A percentile compares a stretch with the other conserved stretches of the same genome.
Conservation (phyloP, 2,888 invertebrate species). For the Thysanoteuthis rhombus region DNA sequence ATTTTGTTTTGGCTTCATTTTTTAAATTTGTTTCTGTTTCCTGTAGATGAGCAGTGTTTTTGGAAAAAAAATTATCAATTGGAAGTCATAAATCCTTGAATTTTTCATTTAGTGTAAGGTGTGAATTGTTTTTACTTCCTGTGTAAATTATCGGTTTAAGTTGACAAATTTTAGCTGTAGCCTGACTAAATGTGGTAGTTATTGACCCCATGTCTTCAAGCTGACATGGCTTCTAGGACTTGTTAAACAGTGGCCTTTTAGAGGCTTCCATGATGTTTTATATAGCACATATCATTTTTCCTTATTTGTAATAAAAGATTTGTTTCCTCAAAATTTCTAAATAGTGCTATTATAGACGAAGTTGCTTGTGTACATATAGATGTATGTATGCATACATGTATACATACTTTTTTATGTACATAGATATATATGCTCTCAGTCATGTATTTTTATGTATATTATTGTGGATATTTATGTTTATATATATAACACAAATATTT, state of each 20-base stretch:
- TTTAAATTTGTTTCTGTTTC: not conserved
- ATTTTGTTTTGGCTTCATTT: not conserved
- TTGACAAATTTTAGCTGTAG: not conserved
- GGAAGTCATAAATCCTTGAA: too few species aligned
- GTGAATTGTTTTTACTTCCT: not conserved
- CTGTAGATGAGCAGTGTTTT: not conserved
- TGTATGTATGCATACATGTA: not conserved
- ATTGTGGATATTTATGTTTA: not conserved
- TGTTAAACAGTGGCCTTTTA: not conserved
- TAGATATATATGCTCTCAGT: not conserved
- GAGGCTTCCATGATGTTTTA: not conserved
- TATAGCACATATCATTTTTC: not conserved
- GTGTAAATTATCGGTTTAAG: not conserved
- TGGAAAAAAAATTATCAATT: not conserved
- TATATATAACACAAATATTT: not conserved
- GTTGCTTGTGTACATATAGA: not conserved
- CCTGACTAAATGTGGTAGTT: not conserved
- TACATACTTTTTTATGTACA: too few species aligned
- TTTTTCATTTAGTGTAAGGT: not conserved
- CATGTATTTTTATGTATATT: not conserved
- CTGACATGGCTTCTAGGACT: not conserved
- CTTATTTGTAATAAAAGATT: not conserved
- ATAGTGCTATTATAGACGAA: not conserved
- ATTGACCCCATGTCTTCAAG: not conserved
- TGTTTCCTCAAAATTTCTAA: not conserved